These are phyloP conservation scores for Strigamia crassipes DNA, from an alignment of 2,888 invertebrate genomes.

Conservation along the genomic window DNA sequence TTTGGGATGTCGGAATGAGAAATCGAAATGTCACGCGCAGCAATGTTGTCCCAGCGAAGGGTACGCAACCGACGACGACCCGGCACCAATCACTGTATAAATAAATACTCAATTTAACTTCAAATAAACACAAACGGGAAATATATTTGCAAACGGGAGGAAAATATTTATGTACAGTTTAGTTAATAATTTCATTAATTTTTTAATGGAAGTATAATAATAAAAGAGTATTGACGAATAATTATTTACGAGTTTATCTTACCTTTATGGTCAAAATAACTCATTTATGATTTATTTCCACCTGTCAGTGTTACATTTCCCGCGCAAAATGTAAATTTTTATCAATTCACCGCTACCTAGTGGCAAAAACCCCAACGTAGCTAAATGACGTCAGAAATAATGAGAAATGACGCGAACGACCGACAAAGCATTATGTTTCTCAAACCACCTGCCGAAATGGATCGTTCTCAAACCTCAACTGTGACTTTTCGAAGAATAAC, in stretches of 20 bases:
- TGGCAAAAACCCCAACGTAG: neutral
- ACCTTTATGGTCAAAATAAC: no score
- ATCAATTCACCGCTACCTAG: no score
- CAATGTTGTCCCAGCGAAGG: conserved; percentile 26
- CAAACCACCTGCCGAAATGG: neutral
- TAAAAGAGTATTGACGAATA: no score
- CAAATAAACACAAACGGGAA: no score
- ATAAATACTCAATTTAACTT: neutral
- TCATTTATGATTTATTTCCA: no score
- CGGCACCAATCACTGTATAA: neutral
- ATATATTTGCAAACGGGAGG: no score
- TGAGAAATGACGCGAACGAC: neutral
- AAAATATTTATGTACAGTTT: no score
- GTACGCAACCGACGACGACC: neutral
- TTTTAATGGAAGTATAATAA: no score
- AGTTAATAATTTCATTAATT: no score
- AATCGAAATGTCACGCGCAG: neutral
- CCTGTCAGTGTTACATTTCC: no score
- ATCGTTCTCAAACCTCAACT: neutral
- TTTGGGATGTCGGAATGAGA: conserved; percentile 27
- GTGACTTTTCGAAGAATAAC: neutral
- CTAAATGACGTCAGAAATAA: neutral
- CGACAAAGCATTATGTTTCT: neutral
- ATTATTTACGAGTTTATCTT: no score
- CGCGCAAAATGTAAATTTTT: no score